Evolutionary conservation across 2,113 vertebrate species (phyloP).

Genomic region (Trogon melanurus): DNA sequence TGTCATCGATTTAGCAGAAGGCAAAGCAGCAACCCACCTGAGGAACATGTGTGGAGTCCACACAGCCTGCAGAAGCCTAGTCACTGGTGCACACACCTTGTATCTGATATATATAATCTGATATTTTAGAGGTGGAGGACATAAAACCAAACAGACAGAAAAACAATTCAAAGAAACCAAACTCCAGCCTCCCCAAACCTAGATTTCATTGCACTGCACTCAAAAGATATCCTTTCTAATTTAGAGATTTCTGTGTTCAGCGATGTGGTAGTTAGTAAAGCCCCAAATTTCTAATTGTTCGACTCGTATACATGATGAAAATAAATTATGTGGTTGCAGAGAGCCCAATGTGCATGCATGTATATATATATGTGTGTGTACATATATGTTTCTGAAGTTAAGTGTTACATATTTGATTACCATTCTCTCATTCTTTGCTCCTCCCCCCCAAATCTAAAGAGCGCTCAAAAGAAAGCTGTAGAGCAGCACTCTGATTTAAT

Average conservation of each 20-base stretch:
- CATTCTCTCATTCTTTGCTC: background rate
- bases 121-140: slow-evolving; percentile 35
- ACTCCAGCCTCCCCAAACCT: background rate
- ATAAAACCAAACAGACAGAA: slow-evolving; percentile 14
- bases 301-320: background rate
- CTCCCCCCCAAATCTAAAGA: background rate
- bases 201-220: background rate
- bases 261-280: background rate
- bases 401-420: background rate
- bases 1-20: background rate
- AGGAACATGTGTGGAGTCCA: background rate
- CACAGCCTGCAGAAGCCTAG: background rate
- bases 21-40: background rate
- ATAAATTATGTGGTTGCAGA: background rate
- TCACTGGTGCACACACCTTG: slow-evolving; percentile 4
- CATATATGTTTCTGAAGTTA: background rate
- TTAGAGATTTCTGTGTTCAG: background rate
- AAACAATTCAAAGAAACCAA: background rate
- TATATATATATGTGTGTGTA: no score
- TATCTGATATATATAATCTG: no score
- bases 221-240: background rate
- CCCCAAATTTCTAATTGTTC: background rate
- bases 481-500: background rate
- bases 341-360: background rate
- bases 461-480: background rate